Base-by-base conservation (phyloP, 2,888 invertebrate species). In the Lochmaea capreae region DNA sequence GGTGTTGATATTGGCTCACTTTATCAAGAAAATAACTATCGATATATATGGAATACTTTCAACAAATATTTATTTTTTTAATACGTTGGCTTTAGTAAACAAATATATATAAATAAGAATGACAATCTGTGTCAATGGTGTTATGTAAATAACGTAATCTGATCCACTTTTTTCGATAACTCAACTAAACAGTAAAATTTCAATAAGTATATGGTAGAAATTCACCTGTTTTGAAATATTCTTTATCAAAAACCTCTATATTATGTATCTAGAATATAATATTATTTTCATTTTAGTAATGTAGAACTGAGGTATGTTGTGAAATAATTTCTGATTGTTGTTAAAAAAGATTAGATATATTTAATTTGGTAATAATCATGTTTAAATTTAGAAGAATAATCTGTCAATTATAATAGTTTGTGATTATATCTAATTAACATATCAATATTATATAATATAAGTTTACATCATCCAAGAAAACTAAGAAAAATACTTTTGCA, bases 121-220 rank as follows among this genome's bases (percentile, higher is more conserved):
- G 61, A 52, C 65, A 69, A 77, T 75, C 71, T 42, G 58, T 77
- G 75, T 77, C 73, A 77, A 70, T 65, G 73, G 43, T 75, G 67
- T 77, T 76, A 71, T 74, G 71, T 74, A 70, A 76, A 77, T 49
- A 76, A 52, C 58, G 59, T 75, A 76, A 76, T 76, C 76, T 74
- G 76, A 73, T 69, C 65, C 58, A 73, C 65, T 73, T 73, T 73
- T 70, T 10, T 22, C n/a, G 71, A 57, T 71, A 71, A 49, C 61
- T 61, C 33, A 26, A 33, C 52, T 46, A 52, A n/a, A 39, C 52
- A 43, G 58, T 54, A 6, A 58, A 63, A 63, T 16, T 43, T 43
- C n/a, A 42, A 63, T 43, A 11, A 6, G 43, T 12, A 14, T n/a
- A 42, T 16, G 10, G n/a, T 42, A 39, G 18, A 18, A 43, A 63